Percentiles rank a stretch among this genome's conserved stretches.
phyloP scores from a whole-genome alignment of 1,140 invertebrate species.

The Micrasema longulum region DNA sequence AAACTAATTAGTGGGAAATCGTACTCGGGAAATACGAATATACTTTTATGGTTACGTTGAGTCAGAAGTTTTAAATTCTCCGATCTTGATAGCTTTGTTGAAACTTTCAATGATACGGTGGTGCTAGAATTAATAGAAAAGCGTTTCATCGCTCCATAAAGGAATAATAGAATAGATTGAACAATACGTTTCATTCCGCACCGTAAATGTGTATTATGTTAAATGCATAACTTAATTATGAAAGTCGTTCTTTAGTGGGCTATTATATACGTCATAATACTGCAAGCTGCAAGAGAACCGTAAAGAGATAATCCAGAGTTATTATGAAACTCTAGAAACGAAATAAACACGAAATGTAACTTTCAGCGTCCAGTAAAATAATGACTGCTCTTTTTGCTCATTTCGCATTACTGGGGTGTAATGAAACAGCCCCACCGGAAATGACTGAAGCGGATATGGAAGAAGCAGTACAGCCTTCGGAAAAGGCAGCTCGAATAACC shows the following conservation, averaged over 20 bases:
- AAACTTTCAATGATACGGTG: too few relatives aligned
- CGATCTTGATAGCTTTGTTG: too few relatives aligned
- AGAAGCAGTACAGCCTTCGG: slow-evolving; percentile 42
- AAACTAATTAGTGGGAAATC: neutral
- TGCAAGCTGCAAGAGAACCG: neutral
- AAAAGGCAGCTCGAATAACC: slow-evolving; percentile 34
- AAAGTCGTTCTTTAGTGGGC: neutral
- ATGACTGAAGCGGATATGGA: slow-evolving; percentile 43
- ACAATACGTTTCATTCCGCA: too few relatives aligned
- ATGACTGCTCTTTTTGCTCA: slow-evolving; percentile 50
- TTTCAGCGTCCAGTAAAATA: slow-evolving; percentile 23
- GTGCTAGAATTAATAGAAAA: neutral
- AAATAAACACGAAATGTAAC: slow-evolving; percentile 21
- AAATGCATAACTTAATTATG: neutral
- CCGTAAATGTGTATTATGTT: neutral
- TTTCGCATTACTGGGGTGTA: slow-evolving; percentile 45
- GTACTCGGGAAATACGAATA: neutral
- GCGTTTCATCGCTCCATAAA: neutral
- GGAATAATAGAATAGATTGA: neutral
- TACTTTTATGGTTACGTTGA: neutral
- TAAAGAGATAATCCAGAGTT: slow-evolving; percentile 15
- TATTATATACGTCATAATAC: neutral
- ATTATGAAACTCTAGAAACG: neutral
- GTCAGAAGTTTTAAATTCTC: too few relatives aligned
- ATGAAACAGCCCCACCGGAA: slow-evolving; percentile 45